A percentile compares a stretch with the other conserved stretches of the same genome.
phyloP scores from a whole-genome alignment of 2,888 invertebrate species.

The Eupithecia subumbrata region DNA sequence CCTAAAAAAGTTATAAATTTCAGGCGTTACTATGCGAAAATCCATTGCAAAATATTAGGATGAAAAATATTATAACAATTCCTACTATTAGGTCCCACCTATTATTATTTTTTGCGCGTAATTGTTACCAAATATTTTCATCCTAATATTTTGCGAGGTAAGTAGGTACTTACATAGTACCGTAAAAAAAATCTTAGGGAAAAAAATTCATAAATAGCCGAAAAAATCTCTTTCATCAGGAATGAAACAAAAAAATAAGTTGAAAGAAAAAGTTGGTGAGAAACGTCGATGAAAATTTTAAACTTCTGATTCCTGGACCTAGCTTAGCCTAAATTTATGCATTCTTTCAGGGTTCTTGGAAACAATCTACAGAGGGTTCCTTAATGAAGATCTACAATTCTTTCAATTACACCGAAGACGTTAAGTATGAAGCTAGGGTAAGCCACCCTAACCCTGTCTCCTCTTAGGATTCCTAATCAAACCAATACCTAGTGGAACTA shows the following conservation, averaged over 20 bases:
- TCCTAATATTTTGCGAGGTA: too few relatives aligned
- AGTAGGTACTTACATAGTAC: too few relatives aligned
- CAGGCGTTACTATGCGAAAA: too few relatives aligned
- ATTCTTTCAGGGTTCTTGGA: constrained; percentile 15
- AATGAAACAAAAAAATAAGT: too few relatives aligned
- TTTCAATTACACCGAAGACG: constrained; percentile 55
- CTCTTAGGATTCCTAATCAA: background rate
- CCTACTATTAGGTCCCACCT: too few relatives aligned
- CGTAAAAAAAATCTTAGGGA: background rate
- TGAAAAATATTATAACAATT: too few relatives aligned
- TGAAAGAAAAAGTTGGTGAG: background rate
- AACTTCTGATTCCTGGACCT: background rate
- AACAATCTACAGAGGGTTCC: constrained; percentile 11
- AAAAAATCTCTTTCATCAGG: too few relatives aligned
- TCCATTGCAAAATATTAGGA: too few relatives aligned
- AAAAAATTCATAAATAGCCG: background rate
- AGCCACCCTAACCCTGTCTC: constrained; percentile 17
- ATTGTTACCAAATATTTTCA: too few relatives aligned
- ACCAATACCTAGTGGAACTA: too few relatives aligned
- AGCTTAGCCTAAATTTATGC: background rate
- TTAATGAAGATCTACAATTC: constrained; percentile 54
- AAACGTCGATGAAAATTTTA: background rate
- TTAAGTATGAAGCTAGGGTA: constrained; percentile 58
- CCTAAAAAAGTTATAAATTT: too few relatives aligned
- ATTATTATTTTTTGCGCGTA: too few relatives aligned